Base-by-base conservation (phyloP, 53 echinoderm and acorn worm species). In the Astropecten irregularis region DNA sequence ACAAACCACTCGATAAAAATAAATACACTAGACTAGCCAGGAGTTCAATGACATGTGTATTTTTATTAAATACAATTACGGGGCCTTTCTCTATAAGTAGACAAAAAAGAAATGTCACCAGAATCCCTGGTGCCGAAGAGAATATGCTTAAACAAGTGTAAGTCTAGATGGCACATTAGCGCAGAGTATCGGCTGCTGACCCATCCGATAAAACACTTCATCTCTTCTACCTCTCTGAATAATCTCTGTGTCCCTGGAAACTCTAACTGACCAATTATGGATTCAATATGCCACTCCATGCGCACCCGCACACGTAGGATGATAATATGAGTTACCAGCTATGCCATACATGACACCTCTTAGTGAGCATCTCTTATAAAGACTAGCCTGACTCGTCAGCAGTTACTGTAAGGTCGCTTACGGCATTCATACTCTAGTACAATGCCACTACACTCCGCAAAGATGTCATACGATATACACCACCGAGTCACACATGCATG, bases 131-230 rank as follows among this genome's bases (percentile, higher is more conserved):
- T 57, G 56, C 74, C 56, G 14, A 25, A 25, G 58, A 58, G 76
- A 57, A 57, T 34, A 53, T 73, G 73, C 76, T 76, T 76, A 62
- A 79, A 61, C 62, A 79, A 62, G 79, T 79, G 79, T 47, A 79
- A 79, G 44, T 48, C 48, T 62, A 79, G 79, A 58, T 44, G 62
- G 9, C 16, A 6, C 46, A 19, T 42, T 42, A 18, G 31, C 18
- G 61, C 18, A 46, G 2, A 79, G 29, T 37, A 18, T 1, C 10
- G 47, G 31, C 44, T 42, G 38, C 21, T 31, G 19, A 48, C 44
- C 79, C 79, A 61, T 30, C 32, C 46, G 29, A 79, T 62, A 62
- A 79, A 79, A 79, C 79, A 79, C 79, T 79, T 62, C 79, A 79
- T 44, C 27, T 31, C 46, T 19, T n/a, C 22, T 46, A 62, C 48